These are phyloP conservation scores for Agonopterix alstromeriana DNA, from an alignment of 2,888 invertebrate species.

Conservation along the genomic window DNA sequence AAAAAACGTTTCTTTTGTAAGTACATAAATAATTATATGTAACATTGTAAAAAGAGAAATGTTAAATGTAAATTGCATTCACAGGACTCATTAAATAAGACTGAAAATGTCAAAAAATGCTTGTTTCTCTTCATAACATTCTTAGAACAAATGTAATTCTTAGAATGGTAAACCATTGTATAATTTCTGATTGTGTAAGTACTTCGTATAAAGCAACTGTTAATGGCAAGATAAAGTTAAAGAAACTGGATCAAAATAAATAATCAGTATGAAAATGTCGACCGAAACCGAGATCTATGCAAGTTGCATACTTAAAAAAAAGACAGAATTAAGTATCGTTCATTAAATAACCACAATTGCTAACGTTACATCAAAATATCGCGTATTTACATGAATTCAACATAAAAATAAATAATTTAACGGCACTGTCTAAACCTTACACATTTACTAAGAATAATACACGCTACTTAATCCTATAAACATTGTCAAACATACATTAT, in stretches of 20 bases:
- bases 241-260: constrained; percentile 36
- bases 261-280: constrained; percentile 30
- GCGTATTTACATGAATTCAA: constrained; percentile 71
- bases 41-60: background rate
- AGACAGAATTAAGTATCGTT: constrained; percentile 43
- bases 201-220: constrained; percentile 4
- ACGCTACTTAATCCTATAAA: constrained; percentile 49
- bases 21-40: background rate
- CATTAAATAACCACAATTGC: constrained; percentile 64
- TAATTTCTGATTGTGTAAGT: background rate
- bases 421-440: constrained; percentile 63
- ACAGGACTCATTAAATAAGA: no score
- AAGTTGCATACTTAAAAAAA: constrained; percentile 26
- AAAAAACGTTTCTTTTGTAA: constrained; percentile 20
- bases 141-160: background rate
- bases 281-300: constrained; percentile 57
- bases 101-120: background rate
- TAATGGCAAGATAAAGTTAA: constrained; percentile 31
- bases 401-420: constrained; percentile 77
- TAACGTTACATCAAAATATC: constrained; percentile 65
- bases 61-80: background rate
- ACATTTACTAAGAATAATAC: constrained; percentile 61
- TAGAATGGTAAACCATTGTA: no score
- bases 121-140: background rate
- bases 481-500: constrained; percentile 53